Evolutionary conservation across 2,888 invertebrate species (phyloP).

Genomic region (Brachyptera putata): DNA sequence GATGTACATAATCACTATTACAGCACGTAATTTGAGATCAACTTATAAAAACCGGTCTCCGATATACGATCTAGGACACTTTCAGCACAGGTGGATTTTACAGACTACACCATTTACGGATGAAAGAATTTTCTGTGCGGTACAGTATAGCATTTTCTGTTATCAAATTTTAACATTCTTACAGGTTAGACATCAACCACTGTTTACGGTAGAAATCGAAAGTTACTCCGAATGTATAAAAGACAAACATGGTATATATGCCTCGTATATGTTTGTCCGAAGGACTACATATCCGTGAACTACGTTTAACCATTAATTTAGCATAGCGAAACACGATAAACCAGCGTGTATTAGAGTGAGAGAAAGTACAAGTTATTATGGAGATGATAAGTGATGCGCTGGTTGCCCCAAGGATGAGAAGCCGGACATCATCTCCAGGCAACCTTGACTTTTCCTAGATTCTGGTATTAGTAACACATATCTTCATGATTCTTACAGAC

Average conservation of each 20-base stretch:
- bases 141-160: too few relatives aligned
- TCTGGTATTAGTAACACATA: neutral
- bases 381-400: neutral
- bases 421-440: neutral
- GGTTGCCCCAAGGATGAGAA: slow-evolving; percentile 3
- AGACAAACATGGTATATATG: too few relatives aligned
- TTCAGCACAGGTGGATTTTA: neutral
- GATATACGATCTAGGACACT: slow-evolving; percentile 11
- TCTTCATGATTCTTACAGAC: too few relatives aligned
- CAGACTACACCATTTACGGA: neutral
- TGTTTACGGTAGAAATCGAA: too few relatives aligned
- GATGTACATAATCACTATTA: neutral
- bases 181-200: too few relatives aligned
- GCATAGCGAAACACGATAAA: neutral
- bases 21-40: neutral
- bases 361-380: neutral
- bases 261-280: too few relatives aligned
- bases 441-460: slow-evolving; percentile 4
- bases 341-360: neutral
- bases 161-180: too few relatives aligned
- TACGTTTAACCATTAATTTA: too few relatives aligned
- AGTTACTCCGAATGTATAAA: too few relatives aligned
- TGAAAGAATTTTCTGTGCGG: neutral
- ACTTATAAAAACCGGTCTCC: neutral
- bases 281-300: too few relatives aligned